A percentile compares a stretch with the other conserved stretches of the same genome.
phyloP scores from a whole-genome alignment of 1,140 invertebrate species.

The Bombus pascuorum region DNA sequence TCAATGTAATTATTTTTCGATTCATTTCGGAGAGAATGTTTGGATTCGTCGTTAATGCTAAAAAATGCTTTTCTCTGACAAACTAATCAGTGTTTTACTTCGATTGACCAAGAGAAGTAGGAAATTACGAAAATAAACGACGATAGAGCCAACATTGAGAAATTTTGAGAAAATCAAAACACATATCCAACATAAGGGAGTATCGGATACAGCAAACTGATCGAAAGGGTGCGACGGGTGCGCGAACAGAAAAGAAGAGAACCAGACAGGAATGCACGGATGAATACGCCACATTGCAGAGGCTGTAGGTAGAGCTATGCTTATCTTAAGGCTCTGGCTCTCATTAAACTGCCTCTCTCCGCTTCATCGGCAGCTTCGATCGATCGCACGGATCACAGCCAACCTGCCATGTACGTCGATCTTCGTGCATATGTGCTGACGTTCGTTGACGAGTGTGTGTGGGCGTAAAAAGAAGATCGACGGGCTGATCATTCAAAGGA shows the following conservation, averaged over 20 bases:
- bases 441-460: background rate
- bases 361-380: constrained; percentile 31
- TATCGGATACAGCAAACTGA: constrained; percentile 34
- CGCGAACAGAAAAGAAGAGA: constrained; percentile 59
- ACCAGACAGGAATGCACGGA: constrained; percentile 70
- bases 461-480: background rate
- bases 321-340: constrained; percentile 57
- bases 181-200: too few species aligned
- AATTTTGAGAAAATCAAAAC: too few species aligned
- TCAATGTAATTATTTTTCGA: background rate
- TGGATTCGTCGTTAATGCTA: too few species aligned
- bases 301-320: constrained; percentile 35
- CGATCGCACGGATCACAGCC: background rate
- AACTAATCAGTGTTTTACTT: too few species aligned
- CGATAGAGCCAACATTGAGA: too few species aligned
- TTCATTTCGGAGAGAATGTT: too few species aligned
- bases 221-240: constrained; percentile 11
- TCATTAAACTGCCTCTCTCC: constrained; percentile 59
- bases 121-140: too few species aligned
- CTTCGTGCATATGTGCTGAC: background rate
- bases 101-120: too few species aligned
- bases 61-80: too few species aligned
- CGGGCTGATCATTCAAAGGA: background rate
- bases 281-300: constrained; percentile 59
- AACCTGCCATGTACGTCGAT: background rate